Percentiles rank a stretch among this genome's conserved stretches.
Conservation (phyloP, 2,888 invertebrate genomes). For the Zonitis immaculata region DNA sequence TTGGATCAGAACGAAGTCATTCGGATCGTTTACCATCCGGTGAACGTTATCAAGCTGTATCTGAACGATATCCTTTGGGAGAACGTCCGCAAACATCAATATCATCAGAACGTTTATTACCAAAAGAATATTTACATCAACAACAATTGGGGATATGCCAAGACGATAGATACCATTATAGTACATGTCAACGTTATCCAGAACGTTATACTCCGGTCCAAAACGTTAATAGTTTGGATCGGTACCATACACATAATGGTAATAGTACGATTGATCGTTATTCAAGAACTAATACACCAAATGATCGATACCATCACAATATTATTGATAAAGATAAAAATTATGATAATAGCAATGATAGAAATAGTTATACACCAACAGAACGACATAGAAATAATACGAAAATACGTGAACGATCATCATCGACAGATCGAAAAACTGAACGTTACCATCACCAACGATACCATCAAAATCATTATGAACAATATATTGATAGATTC, state of each 20-base stretch:
- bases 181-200: slow-evolving; percentile 34
- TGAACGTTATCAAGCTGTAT: slow-evolving; percentile 44
- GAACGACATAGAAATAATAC: slow-evolving; percentile 35
- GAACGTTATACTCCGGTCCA: slow-evolving; percentile 38
- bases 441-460: slow-evolving; percentile 24
- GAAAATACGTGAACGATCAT: slow-evolving; percentile 34
- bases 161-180: slow-evolving; percentile 27
- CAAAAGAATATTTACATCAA: slow-evolving; percentile 23
- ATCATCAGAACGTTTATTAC: slow-evolving; percentile 42
- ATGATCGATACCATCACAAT: slow-evolving; percentile 44
- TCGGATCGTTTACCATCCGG: slow-evolving; percentile 44
- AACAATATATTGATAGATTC: slow-evolving; percentile 33
- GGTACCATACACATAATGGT: slow-evolving; percentile 32
- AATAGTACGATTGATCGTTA: slow-evolving; percentile 33
- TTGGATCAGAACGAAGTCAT: slow-evolving; percentile 40
- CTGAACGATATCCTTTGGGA: slow-evolving; percentile 45
- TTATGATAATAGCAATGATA: slow-evolving; percentile 21
- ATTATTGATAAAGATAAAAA: slow-evolving; percentile 48
- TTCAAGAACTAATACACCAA: slow-evolving; percentile 42
- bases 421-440: slow-evolving; percentile 31
- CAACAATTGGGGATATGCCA: slow-evolving; percentile 24
- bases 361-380: slow-evolving; percentile 38
- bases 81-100: slow-evolving; percentile 51
- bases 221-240: slow-evolving; percentile 39
- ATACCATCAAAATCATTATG: slow-evolving; percentile 24